Evolutionary conservation across 2,113 vertebrate genomes (phyloP).

Genomic region (Spermophilus dauricus): DNA sequence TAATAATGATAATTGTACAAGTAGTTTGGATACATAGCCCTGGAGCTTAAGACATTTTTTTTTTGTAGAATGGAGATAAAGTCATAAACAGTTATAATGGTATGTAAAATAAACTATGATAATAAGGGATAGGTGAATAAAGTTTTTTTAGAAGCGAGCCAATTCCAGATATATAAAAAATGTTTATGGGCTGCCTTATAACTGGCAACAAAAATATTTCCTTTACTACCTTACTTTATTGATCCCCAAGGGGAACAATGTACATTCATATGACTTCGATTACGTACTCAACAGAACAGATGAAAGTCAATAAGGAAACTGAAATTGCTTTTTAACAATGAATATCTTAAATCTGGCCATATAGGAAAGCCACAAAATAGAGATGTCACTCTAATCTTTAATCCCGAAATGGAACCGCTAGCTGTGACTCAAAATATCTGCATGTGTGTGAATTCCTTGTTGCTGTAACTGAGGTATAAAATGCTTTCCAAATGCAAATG

Average conservation of each 20-base stretch:
- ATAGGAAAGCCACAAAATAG: constrained; percentile 34
- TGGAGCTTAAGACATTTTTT: background rate
- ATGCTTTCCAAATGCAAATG: background rate
- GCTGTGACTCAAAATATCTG: background rate
- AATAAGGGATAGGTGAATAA: constrained; percentile 45
- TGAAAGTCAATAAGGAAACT: constrained; percentile 47
- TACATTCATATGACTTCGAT: constrained; percentile 38
- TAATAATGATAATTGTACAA: background rate
- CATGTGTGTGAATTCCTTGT: background rate
- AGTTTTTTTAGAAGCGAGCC: constrained; percentile 54
- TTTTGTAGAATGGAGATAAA: constrained; percentile 28
- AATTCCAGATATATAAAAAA: constrained; percentile 49
- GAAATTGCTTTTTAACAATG: constrained; percentile 57
- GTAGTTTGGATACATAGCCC: background rate
- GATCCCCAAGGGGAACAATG: constrained; percentile 11
- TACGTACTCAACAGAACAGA: constrained; percentile 37
- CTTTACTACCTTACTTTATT: constrained; percentile 57
- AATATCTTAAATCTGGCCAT: constrained; percentile 43
- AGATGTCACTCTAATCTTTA: constrained; percentile 26
- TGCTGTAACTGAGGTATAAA: background rate
- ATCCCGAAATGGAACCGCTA: background rate
- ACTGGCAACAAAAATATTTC: constrained; percentile 45
- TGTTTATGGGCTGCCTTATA: background rate
- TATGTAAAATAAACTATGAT: constrained; percentile 31
- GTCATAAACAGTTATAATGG: constrained; percentile 30